Evolutionary conservation across 2,113 vertebrate genomes (phyloP).

Genomic region (Egretta garzetta): DNA sequence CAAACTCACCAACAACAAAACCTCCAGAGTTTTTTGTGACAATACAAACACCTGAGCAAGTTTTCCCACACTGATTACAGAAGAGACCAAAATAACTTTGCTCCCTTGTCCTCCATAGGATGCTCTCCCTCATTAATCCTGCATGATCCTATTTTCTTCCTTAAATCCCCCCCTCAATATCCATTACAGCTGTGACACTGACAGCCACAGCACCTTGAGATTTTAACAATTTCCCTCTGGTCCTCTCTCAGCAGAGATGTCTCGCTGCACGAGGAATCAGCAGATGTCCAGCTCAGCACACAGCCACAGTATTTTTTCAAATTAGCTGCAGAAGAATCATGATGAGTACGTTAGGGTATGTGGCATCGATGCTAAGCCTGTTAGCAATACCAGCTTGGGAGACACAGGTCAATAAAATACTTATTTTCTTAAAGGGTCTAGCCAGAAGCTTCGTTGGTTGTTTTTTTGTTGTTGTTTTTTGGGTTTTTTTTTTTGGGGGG

Average conservation of each 20-base stretch:
- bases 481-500: too few species aligned
- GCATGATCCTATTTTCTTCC: neutral
- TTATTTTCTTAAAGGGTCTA: neutral
- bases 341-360: rapidly evolving
- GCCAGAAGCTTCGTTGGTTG: neutral
- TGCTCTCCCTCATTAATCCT: neutral
- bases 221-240: neutral
- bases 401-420: neutral
- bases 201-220: rapidly evolving
- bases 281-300: neutral
- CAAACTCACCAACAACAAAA: neutral
- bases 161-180: neutral
- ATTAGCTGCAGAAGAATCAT: neutral
- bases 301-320: neutral
- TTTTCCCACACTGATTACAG: neutral
- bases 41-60: neutral
- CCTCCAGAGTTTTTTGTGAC: too few species aligned
- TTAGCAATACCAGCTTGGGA: neutral
- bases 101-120: neutral
- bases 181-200: neutral
- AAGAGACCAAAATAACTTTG: neutral
- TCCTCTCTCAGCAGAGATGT: neutral
- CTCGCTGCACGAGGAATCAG: neutral
- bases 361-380: neutral
- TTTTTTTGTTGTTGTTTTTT: too few species aligned